These are phyloP conservation scores for Caiman crocodilus DNA, from an alignment of 2,797 vertebrate species.

Conservation along the genomic window DNA sequence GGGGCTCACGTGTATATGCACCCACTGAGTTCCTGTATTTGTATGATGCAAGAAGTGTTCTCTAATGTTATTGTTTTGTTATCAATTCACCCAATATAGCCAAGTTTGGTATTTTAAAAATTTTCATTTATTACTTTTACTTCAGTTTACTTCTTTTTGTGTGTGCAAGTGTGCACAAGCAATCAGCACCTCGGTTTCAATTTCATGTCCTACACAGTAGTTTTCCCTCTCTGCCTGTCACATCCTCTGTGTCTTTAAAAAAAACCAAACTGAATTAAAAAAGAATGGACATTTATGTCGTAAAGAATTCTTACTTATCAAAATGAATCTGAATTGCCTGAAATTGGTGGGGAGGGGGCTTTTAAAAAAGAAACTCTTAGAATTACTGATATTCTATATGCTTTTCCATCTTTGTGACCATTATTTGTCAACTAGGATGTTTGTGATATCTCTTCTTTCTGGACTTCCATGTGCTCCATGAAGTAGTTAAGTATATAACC, in stretches of 20 bases:
- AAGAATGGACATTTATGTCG: background rate
- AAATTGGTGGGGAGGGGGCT: background rate
- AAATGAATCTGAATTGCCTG: background rate
- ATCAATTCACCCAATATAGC: background rate
- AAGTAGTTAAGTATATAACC: background rate
- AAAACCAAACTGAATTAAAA: background rate
- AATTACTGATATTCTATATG: background rate
- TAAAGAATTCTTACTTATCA: background rate
- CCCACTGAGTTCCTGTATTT: no score
- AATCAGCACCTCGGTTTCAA: background rate
- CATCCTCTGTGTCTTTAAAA: background rate
- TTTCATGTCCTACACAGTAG: background rate
- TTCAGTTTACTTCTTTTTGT: background rate
- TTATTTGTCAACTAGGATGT: background rate
- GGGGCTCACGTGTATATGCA: no score
- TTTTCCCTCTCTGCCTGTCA: background rate
- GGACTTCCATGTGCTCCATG: background rate
- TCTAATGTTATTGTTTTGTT: no score
- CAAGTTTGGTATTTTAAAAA: background rate
- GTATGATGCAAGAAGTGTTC: no score
- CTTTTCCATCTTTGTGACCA: background rate
- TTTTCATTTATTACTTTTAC: background rate
- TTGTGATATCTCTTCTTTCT: background rate
- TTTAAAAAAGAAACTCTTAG: background rate
- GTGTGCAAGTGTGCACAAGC: background rate